Evolutionary conservation across 2,888 invertebrate species (phyloP).

Genomic region (Scaeva pyrastri): DNA sequence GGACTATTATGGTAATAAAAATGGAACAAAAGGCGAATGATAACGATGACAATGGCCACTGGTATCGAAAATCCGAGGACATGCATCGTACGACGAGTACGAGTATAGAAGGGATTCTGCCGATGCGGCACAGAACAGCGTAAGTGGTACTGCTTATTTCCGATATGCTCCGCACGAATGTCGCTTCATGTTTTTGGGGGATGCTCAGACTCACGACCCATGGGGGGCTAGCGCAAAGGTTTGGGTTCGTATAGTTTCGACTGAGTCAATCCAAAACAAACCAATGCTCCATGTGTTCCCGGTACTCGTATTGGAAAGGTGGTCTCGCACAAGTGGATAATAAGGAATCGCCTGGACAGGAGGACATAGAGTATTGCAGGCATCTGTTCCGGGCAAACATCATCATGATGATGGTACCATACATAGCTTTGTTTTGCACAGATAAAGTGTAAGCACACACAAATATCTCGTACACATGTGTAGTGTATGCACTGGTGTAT

Average conservation of each 20-base stretch:
- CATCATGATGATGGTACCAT: too few species aligned
- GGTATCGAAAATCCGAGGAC: constrained; percentile 68
- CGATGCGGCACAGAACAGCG: too few species aligned
- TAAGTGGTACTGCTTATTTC: constrained; percentile 15
- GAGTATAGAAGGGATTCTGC: constrained; percentile 41
- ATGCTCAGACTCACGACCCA: too few species aligned
- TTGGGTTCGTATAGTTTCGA: neutral
- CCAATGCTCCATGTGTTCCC: neutral
- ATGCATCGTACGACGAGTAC: constrained; percentile 41
- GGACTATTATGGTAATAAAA: constrained; percentile 70
- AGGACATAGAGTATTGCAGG: neutral
- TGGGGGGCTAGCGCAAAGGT: neutral
- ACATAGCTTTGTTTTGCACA: constrained; percentile 25
- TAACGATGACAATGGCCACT: constrained; percentile 63
- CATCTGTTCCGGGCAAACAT: constrained; percentile 22
- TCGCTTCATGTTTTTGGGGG: neutral
- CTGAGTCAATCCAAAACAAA: constrained; percentile 1
- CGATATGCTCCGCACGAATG: neutral
- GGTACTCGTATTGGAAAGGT: neutral
- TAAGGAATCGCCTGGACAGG: neutral
- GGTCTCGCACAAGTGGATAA: constrained; percentile 19
- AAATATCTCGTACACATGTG: neutral
- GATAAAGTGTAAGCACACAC: neutral
- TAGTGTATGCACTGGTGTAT: too few species aligned
- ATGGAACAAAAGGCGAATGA: constrained; percentile 60